A percentile compares a stretch with the other conserved stretches of the same genome.
Conservation (phyloP, 2,113 vertebrate species). For the Bubo scandiacus region DNA sequence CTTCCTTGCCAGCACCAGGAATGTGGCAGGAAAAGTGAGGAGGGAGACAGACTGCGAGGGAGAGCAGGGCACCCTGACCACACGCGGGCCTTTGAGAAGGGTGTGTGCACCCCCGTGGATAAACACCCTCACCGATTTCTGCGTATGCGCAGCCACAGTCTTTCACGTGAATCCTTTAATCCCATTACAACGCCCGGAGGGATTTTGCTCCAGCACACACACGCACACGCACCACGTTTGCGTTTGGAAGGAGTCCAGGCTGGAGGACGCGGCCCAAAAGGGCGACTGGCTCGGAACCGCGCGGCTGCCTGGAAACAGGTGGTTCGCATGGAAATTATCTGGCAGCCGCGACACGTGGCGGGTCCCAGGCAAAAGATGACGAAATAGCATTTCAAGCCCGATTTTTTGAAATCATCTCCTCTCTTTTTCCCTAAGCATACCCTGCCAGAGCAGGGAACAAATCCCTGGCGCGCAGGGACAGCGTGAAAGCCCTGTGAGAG, state of each 20-base stretch:
- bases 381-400: not conserved
- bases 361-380: conserved; percentile 1
- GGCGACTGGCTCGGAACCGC: not conserved
- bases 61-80: fast-evolving
- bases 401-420: not conserved
- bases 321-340: not conserved
- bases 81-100: not conserved
- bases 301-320: conserved; percentile 6
- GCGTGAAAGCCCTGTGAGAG: fast-evolving
- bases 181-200: not conserved
- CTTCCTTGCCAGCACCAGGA: not conserved
- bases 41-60: not conserved
- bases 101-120: fast-evolving
- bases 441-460: not conserved
- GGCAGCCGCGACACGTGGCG: conserved; percentile 31
- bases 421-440: not conserved
- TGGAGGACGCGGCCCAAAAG: conserved; percentile 23
- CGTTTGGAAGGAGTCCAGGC: conserved; percentile 4
- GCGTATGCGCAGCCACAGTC: not conserved
- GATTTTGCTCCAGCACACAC: not conserved
- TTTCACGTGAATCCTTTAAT: not conserved
- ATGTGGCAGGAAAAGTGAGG: not conserved
- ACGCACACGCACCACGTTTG: not conserved
- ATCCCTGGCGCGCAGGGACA: not conserved
- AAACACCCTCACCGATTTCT: not conserved